A percentile compares a stretch with the other conserved stretches of the same genome.
Conservation (phyloP, 1,140 invertebrate genomes). For the Trichogramma pretiosum region DNA sequence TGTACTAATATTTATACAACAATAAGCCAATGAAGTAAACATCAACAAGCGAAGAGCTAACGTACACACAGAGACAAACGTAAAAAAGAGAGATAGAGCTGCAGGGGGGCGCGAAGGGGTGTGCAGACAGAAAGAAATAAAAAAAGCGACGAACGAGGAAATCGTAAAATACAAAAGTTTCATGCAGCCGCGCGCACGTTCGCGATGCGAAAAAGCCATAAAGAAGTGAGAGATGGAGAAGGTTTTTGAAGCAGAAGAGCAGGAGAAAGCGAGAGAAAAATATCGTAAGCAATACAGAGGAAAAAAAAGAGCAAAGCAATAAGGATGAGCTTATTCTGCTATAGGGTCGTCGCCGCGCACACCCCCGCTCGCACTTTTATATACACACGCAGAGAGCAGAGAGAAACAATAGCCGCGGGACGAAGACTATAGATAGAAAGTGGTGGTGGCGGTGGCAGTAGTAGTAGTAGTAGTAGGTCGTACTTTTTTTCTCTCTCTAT, state of each 20-base stretch:
- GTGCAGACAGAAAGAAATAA: slow-evolving; percentile 4
- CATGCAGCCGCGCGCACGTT: too few species aligned
- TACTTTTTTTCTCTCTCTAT: slow-evolving; percentile 6
- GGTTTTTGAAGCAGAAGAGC: too few species aligned
- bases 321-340: slow-evolving; percentile 13
- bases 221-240: background rate
- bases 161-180: slow-evolving; percentile 8
- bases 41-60: slow-evolving; percentile 17
- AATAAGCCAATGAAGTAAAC: background rate
- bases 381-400: too few species aligned
- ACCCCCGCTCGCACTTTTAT: too few species aligned
- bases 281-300: slow-evolving; percentile 13
- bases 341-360: slow-evolving; percentile 21
- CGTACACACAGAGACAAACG: too few species aligned
- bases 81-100: too few species aligned
- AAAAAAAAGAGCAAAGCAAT: slow-evolving; percentile 15
- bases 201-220: slow-evolving; percentile 2
- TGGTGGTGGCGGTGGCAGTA: too few species aligned
- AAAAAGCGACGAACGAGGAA: slow-evolving; percentile 5
- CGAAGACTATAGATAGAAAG: too few species aligned
- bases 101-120: too few species aligned
- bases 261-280: slow-evolving; percentile 14
- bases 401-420: slow-evolving; percentile 34
- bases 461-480: too few species aligned
- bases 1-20: background rate